phyloP scores from a whole-genome alignment of 2,797 vertebrate species.

The Xiphorhynchus erythropygius region DNA sequence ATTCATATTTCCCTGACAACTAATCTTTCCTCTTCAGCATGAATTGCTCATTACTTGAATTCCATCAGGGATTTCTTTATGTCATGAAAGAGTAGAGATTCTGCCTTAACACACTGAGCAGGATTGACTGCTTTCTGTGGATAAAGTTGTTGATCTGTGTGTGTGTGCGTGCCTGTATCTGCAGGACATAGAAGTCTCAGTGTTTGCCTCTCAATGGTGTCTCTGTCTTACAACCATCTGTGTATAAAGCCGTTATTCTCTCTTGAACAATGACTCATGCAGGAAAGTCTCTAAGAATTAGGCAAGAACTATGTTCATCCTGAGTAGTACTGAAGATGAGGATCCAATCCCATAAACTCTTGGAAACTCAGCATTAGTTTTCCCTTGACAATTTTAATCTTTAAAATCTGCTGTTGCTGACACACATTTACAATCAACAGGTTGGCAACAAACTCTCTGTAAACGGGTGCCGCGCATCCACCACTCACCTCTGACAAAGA shows the following conservation, averaged over 20 bases:
- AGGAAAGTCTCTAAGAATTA: constrained; percentile 68
- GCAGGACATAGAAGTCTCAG: constrained; percentile 40
- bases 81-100: constrained; percentile 10
- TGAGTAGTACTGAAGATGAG: constrained; percentile 43
- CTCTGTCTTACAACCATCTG: constrained; percentile 80
- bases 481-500: neutral
- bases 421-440: neutral
- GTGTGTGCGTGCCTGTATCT: constrained; percentile 42
- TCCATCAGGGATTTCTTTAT: constrained; percentile 32
- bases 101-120: constrained; percentile 38
- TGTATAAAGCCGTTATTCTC: constrained; percentile 86
- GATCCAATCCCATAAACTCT: constrained; percentile 22
- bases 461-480: neutral
- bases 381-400: constrained; percentile 43
- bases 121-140: constrained; percentile 42
- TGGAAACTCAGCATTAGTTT: constrained; percentile 42
- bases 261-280: constrained; percentile 78
- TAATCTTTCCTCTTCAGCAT: constrained; percentile 20
- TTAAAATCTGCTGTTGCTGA: constrained; percentile 9
- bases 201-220: constrained; percentile 83
- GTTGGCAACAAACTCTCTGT: neutral
- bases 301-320: constrained; percentile 78
- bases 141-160: constrained; percentile 18
- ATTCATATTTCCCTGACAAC: constrained; percentile 18
- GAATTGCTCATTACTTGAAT: constrained; percentile 41